Evolutionary conservation across 2,113 vertebrate species (phyloP).

Genomic region (Mormyrus iriodes): DNA sequence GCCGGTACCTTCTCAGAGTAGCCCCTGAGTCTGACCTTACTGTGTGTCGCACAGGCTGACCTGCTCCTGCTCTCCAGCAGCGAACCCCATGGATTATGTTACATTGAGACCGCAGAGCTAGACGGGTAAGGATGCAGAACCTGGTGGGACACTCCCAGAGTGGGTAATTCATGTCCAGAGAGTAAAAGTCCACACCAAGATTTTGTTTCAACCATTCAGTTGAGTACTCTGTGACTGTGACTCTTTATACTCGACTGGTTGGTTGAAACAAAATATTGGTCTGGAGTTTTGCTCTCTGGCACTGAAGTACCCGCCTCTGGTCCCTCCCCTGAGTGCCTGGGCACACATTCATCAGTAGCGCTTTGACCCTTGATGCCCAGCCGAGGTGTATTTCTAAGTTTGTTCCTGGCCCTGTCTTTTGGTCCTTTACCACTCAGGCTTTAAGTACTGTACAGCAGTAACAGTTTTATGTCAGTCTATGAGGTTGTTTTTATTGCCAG

Average conservation of each 20-base stretch:
- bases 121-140: slow-evolving; percentile 71
- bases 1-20: neutral
- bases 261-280: neutral
- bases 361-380: neutral
- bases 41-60: slow-evolving; percentile 70
- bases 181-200: neutral
- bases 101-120: slow-evolving; percentile 91
- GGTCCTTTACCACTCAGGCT: neutral
- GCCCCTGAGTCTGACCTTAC: slow-evolving; percentile 19
- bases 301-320: neutral
- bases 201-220: neutral
- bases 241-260: neutral
- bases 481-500: neutral
- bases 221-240: too few relatives aligned
- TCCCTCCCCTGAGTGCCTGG: neutral
- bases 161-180: neutral
- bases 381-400: neutral
- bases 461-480: neutral
- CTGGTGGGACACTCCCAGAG: neutral
- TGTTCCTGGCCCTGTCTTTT: neutral
- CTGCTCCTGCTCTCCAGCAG: slow-evolving; percentile 91
- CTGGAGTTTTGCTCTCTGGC: neutral
- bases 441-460: neutral
- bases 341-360: neutral
- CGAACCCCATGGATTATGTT: slow-evolving; percentile 90